Conservation (phyloP, 2,888 invertebrate genomes). For the Cacoxenus indagator region DNA sequence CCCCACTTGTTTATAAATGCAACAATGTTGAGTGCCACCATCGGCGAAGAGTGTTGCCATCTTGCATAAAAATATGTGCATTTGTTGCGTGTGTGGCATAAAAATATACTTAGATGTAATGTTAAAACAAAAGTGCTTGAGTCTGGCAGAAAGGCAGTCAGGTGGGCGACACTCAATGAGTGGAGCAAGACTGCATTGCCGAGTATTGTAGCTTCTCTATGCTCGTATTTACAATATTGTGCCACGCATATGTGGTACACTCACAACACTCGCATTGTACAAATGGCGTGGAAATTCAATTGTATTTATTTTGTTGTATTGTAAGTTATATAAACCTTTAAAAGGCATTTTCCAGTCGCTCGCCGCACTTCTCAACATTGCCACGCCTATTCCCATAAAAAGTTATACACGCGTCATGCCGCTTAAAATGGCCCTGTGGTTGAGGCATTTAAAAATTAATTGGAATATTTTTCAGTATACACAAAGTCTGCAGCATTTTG, state of each 20-base stretch:
- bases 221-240: neutral
- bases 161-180: no score
- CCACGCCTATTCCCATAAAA: no score
- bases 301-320: slow-evolving; percentile 28
- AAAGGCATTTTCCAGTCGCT: neutral
- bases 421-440: neutral
- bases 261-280: slow-evolving; percentile 36
- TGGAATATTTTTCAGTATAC: neutral
- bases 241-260: no score
- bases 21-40: neutral
- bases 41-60: neutral
- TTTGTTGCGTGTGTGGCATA: neutral
- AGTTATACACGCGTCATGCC: no score
- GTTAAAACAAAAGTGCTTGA: slow-evolving; percentile 9
- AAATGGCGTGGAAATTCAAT: slow-evolving; percentile 52
- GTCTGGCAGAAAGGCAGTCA: no score
- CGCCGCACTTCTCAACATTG: neutral
- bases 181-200: no score
- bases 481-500: no score
- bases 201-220: no score
- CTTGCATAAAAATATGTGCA: neutral
- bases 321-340: slow-evolving; percentile 2
- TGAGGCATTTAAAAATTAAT: neutral
- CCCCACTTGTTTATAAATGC: neutral
- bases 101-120: slow-evolving; percentile 22